These are phyloP conservation scores for Drosophila lowei DNA, from an alignment of 1,140 invertebrate genomes.

Conservation along the genomic window DNA sequence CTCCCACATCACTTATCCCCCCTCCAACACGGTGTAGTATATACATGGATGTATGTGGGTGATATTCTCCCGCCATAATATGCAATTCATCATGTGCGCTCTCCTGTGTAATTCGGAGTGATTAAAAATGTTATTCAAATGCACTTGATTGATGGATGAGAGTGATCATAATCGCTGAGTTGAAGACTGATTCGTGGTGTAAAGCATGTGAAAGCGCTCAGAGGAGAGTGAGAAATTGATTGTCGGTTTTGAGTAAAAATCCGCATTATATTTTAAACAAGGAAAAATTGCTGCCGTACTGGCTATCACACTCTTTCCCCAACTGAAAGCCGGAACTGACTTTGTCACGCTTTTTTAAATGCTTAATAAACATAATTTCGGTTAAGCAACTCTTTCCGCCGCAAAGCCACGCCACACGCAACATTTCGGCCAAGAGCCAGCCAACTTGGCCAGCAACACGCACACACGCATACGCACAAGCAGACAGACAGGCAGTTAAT, in stretches of 20 bases:
- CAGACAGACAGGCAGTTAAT: constrained; percentile 60
- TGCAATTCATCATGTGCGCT: constrained; percentile 80
- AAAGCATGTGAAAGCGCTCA: background rate
- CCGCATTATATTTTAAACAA: no score
- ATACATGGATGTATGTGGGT: constrained; percentile 15
- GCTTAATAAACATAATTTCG: constrained; percentile 71
- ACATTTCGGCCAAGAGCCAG: constrained; percentile 42
- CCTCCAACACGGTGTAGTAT: background rate
- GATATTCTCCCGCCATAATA: constrained; percentile 33
- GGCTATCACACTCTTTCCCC: no score
- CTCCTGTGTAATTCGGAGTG: constrained; percentile 71
- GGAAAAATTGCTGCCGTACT: no score
- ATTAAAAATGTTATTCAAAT: constrained; percentile 78
- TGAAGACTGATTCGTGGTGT: constrained; percentile 41
- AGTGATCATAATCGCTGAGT: constrained; percentile 43
- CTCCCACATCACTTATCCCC: constrained; percentile 32
- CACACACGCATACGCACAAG: constrained; percentile 56
- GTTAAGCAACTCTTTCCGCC: constrained; percentile 49
- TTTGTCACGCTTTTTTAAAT: constrained; percentile 60
- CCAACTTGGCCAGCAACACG: constrained; percentile 43
- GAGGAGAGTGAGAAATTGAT: constrained; percentile 1
- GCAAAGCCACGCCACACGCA: constrained; percentile 50
- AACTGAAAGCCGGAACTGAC: background rate
- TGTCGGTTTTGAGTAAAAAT: no score
- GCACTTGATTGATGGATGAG: constrained; percentile 67